Percentiles rank a stretch among this genome's conserved stretches.
phyloP scores from a whole-genome alignment of 2,888 invertebrate genomes.

The Schizotus pectinicornis region DNA sequence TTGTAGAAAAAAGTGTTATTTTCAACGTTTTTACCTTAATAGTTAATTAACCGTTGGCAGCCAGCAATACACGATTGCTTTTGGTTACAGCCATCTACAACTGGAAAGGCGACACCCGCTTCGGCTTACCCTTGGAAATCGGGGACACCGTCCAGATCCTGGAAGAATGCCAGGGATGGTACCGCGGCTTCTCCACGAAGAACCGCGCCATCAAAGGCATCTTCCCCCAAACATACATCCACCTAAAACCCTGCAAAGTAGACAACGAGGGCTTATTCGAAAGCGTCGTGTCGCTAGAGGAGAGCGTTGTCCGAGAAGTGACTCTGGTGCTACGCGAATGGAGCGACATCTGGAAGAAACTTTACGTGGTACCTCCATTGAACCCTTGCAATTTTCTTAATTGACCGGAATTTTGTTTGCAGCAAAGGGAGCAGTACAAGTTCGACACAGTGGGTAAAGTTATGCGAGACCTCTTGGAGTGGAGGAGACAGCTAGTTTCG shows the following conservation, averaged over 20 bases:
- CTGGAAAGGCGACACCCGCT: slow-evolving; percentile 83
- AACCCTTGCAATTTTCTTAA: neutral
- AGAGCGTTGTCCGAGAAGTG: slow-evolving; percentile 89
- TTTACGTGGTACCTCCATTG: slow-evolving; percentile 79
- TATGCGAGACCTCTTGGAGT: slow-evolving; percentile 88
- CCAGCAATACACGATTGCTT: no score
- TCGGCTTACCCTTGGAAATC: slow-evolving; percentile 84
- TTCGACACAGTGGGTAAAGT: slow-evolving; percentile 86
- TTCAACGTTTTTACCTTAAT: neutral
- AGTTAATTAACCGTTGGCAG: neutral
- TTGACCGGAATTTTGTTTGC: slow-evolving; percentile 37
- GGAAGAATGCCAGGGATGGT: slow-evolving; percentile 92
- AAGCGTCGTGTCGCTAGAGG: slow-evolving; percentile 77
- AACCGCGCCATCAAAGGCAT: slow-evolving; percentile 72
- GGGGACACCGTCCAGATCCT: slow-evolving; percentile 92
- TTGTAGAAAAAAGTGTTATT: no score
- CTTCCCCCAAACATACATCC: slow-evolving; percentile 83
- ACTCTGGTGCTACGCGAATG: slow-evolving; percentile 92
- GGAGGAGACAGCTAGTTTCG: slow-evolving; percentile 82
- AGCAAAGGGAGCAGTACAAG: slow-evolving; percentile 85
- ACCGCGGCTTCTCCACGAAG: slow-evolving; percentile 83
- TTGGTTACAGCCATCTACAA: slow-evolving; percentile 83
- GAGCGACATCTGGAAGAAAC: slow-evolving; percentile 90
- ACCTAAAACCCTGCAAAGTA: slow-evolving; percentile 77
- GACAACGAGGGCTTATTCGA: slow-evolving; percentile 82